Percentiles rank a stretch among this genome's conserved stretches.
Conservation (phyloP, 2,888 invertebrate species). For the Sesia apiformis region DNA sequence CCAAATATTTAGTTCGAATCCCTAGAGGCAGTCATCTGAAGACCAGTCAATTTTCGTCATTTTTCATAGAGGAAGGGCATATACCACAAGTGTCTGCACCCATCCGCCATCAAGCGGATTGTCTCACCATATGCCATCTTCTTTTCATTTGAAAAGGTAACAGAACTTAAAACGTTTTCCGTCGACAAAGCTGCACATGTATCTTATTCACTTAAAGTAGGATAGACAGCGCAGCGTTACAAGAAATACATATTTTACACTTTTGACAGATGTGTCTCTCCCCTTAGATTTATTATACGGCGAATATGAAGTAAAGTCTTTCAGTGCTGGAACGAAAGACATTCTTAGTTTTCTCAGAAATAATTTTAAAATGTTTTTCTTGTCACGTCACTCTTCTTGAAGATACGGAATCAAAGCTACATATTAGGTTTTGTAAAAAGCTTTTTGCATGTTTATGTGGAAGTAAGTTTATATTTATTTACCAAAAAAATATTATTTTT, state of each 20-base stretch:
- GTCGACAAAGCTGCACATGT: slow-evolving; percentile 20
- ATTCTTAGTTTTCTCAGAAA: slow-evolving; percentile 53
- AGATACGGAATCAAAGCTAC: not conserved
- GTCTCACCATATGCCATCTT: too few species aligned
- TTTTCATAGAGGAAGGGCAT: too few species aligned
- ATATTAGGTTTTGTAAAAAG: too few species aligned
- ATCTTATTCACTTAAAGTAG: slow-evolving; percentile 36
- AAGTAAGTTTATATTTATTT: too few species aligned
- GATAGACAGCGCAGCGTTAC: slow-evolving; percentile 35
- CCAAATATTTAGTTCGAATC: too few species aligned
- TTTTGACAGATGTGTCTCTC: slow-evolving; percentile 69
- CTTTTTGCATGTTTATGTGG: too few species aligned
- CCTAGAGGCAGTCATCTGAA: too few species aligned
- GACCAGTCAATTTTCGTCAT: too few species aligned
- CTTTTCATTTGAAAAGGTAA: too few species aligned
- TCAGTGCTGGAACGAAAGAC: slow-evolving; percentile 34
- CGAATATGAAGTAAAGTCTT: slow-evolving; percentile 59
- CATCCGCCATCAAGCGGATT: too few species aligned
- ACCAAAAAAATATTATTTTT: too few species aligned
- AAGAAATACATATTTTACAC: slow-evolving; percentile 69
- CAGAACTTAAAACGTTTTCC: slow-evolving; percentile 1
- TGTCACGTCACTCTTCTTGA: slow-evolving; percentile 24
- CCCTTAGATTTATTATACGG: slow-evolving; percentile 57
- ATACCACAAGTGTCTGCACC: too few species aligned
- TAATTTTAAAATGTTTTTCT: slow-evolving; percentile 41